Conservation (phyloP, 2,113 vertebrate genomes). For the Pyxicephalus adspersus region DNA sequence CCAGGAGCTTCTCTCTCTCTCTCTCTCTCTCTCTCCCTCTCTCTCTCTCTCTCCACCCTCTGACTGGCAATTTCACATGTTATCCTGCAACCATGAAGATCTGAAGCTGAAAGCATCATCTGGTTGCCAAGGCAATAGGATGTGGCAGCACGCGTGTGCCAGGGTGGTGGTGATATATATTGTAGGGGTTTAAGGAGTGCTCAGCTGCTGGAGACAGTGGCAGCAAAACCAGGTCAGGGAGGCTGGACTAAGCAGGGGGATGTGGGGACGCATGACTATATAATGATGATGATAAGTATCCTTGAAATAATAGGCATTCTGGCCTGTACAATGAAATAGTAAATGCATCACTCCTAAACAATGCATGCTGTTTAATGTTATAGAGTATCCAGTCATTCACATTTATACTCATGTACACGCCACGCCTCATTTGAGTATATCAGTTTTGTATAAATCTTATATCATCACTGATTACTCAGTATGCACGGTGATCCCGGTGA, state of each 20-base stretch:
- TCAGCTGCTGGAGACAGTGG: conserved; percentile 34
- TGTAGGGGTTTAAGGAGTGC: conserved; percentile 37
- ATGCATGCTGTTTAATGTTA: not conserved
- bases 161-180: conserved; percentile 61
- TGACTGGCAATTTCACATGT: conserved; percentile 61
- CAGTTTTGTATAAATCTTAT: too few relatives aligned
- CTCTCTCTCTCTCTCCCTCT: conserved; percentile 56
- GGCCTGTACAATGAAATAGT: not conserved
- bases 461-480: not conserved
- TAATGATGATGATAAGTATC: conserved; percentile 20
- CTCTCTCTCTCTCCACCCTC: conserved; percentile 61
- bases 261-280: not conserved
- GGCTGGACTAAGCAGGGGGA: conserved; percentile 18
- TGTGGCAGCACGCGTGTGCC: conserved; percentile 74
- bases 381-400: not conserved
- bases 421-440: too few relatives aligned
- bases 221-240: conserved; percentile 47
- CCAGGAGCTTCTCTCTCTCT: conserved; percentile 39
- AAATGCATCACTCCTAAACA: not conserved
- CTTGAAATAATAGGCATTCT: not conserved
- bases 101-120: conserved; percentile 62
- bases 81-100: conserved; percentile 61
- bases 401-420: not conserved
- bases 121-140: conserved; percentile 83
- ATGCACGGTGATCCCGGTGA: not conserved